Conservation (phyloP, 1,140 invertebrate genomes). For the Riptortus pedestris region DNA sequence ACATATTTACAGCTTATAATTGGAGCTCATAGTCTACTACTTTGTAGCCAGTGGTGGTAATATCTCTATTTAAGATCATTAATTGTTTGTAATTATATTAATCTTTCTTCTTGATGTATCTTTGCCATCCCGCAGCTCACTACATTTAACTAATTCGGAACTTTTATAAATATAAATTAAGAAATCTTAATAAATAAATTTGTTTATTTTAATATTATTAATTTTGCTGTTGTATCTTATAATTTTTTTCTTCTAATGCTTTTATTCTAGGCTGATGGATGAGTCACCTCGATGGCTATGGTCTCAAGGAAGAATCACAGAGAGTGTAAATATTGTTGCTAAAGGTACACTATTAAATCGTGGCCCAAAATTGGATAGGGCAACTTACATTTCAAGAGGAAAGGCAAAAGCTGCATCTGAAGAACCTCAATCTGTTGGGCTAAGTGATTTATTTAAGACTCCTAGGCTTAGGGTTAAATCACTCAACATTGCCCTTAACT, state of each 20-base stretch:
- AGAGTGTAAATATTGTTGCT: constrained; percentile 59
- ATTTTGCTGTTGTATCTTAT: not conserved
- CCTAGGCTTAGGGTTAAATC: constrained; percentile 67
- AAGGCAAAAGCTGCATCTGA: constrained; percentile 37
- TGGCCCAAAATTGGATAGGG: constrained; percentile 44
- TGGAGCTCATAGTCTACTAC: not conserved
- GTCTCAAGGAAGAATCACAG: constrained; percentile 58
- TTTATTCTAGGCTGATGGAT: constrained; percentile 52
- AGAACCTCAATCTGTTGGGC: constrained; percentile 34
- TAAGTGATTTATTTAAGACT: constrained; percentile 63
- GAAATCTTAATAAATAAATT: not conserved
- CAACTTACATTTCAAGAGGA: constrained; percentile 48
- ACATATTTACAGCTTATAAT: not conserved
- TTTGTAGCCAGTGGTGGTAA: not conserved
- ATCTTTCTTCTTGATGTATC: not conserved
- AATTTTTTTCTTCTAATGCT: not conserved
- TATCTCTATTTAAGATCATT: not conserved
- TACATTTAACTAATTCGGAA: no score
- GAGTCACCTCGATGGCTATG: constrained; percentile 78
- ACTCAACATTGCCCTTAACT: constrained; percentile 69
- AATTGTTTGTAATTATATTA: not conserved
- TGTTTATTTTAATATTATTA: not conserved
- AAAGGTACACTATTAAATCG: constrained; percentile 61
- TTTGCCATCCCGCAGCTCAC: not conserved
- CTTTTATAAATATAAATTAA: no score